Evolutionary conservation across 2,888 invertebrate genomes (phyloP), one percentile per base, ranked within the genome.

Genomic region (Polymixis lichenea): DNA sequence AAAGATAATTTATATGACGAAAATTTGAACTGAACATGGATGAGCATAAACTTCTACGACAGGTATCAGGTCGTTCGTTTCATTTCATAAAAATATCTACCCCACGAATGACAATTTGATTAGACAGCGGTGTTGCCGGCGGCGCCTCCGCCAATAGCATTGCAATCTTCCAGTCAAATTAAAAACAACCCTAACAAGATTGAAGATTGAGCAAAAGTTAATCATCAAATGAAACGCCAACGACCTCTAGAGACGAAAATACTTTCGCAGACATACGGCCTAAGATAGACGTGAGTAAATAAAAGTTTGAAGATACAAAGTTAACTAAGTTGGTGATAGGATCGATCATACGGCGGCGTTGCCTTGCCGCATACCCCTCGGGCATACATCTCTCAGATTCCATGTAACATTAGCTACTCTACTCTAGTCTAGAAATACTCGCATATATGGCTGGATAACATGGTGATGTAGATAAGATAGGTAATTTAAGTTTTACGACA

Each of bases 301-400:
- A 82, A 84, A 82, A 74, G 58, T 77, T 72, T 77, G 73, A 56
- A 67, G 69, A 80, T 86, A 80, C 81, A 64, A 82, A 77, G 77
- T 82, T 80, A 83, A 82, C 85, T 80, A 80, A 82, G 78, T 84
- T 82, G 82, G 78, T 78, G 72, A 85, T 75, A 72, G 82, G 77
- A 87, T 87, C 85, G 86, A 85, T 86, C 87, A 87, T 84, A 64
- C 58, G 72, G 60, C 74, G 80, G 69, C 83, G 75, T 60, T 77
- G 74, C 73, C 76, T 67, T 74, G 78, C 80, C 81, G 78, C 79
- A 78, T 72, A 69, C 79, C 87, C 80, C 85, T 82, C 64, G 85
- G 87, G 87, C 79, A 85, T 79, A 87, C 85, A 72, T 85, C 86
- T 83, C 75, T 80, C 80, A 80, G 78, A 84, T 82, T 75, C 76